Evolutionary conservation across 30 jellyfish, hydroid and myxozoan species (phyloP), one percentile per base, ranked within the genome.

Genomic region (Aurelia aurita): DNA sequence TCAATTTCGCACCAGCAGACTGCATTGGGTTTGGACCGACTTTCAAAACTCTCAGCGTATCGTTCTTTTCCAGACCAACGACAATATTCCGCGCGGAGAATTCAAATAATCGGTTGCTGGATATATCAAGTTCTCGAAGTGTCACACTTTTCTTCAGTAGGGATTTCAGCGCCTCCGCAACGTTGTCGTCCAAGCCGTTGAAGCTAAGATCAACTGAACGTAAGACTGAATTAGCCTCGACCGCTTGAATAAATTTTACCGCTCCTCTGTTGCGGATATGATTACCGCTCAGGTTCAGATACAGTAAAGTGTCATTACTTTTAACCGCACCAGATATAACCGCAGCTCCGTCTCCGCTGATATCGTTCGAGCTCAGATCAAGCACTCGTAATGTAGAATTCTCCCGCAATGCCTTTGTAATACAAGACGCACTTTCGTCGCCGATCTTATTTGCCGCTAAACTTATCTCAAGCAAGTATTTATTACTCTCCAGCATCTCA

Each of bases 171-270:
- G 79, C 55, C 13, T n/a, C 68, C 2, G 91, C 74, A 44, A 58
- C 84, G 65, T n/a, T 3, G 43, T 76, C 91, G 29, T 71, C 91
- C 12, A 87, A 67, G 43, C 96, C 96, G 65, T 87, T 87, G 49
- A 61, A 54, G 54, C 89, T 70, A 34, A 87, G 28, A 69, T 87
- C 75, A 28, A 77, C 77, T 3, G 78, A 49, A 3, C 87, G 87
- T 66, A 87, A 68, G 66, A 83, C 26, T 1, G 21, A 2, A 59
- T 87, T 87, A 14, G 28, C 39, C 29, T 51, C 61, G 0, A 87
- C 14, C 6, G 91, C 91, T 27, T 45, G 72, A 5, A 76, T 51
- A 20, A 87, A 22, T 27, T 57, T 25, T 3, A 46, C 63, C 16
- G 82, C 87, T 26, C 79, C 69, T n/a, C 46, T 34, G 12, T 62